Percentiles rank a stretch among this genome's conserved stretches.
Conservation (phyloP, 1,140 invertebrate species). For the Diabrotica undecimpunctata region DNA sequence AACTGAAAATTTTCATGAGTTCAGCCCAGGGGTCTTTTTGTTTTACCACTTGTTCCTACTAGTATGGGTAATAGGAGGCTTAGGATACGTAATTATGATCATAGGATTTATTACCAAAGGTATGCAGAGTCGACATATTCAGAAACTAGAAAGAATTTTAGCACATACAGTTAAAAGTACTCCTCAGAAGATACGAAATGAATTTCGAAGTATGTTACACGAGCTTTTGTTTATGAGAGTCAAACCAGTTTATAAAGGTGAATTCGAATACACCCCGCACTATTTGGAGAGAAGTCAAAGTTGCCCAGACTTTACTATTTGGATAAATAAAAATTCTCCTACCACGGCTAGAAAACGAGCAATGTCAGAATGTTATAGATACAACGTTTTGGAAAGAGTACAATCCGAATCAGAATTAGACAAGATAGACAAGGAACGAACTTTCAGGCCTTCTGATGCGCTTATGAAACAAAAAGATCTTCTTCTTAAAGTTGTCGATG, state of each 20-base stretch:
- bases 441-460: slow-evolving; percentile 57
- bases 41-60: slow-evolving; percentile 72
- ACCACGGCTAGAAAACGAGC: slow-evolving; percentile 56
- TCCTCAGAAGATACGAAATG: slow-evolving; percentile 72
- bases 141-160: slow-evolving; percentile 70
- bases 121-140: slow-evolving; percentile 70
- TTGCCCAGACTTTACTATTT: slow-evolving; percentile 59
- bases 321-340: slow-evolving; percentile 47
- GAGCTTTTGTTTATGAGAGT: slow-evolving; percentile 43
- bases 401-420: slow-evolving; percentile 73
- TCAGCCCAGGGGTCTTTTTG: slow-evolving; percentile 55
- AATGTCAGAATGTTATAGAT: slow-evolving; percentile 53
- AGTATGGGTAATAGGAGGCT: slow-evolving; percentile 84
- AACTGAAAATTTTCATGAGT: slow-evolving; percentile 51
- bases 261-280: slow-evolving; percentile 38
- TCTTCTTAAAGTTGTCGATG: slow-evolving; percentile 69
- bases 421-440: slow-evolving; percentile 71
- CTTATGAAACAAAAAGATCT: slow-evolving; percentile 69
- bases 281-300: slow-evolving; percentile 51
- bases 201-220: slow-evolving; percentile 51
- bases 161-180: slow-evolving; percentile 71
- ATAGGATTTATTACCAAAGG: slow-evolving; percentile 78
- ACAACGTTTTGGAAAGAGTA: slow-evolving; percentile 56
- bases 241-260: slow-evolving; percentile 54
- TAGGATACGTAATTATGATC: slow-evolving; percentile 89